Conservation (phyloP, 2,113 vertebrate genomes). For the Xiphophorus hellerii region DNA sequence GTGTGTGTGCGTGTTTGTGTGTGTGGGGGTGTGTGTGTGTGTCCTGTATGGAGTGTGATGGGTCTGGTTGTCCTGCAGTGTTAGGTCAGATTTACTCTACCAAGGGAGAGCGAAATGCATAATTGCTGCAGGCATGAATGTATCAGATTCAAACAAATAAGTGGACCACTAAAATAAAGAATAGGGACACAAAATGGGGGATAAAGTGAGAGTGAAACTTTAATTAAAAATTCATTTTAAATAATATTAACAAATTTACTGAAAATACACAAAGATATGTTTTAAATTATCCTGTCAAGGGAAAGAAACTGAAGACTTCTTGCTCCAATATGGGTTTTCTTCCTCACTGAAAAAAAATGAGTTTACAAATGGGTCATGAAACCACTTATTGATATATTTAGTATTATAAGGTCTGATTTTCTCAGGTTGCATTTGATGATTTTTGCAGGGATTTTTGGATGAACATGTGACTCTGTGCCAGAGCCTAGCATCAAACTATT, state of each 20-base stretch:
- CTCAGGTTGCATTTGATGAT: not conserved
- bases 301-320: not conserved
- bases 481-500: constrained; percentile 15
- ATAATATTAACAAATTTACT: not conserved
- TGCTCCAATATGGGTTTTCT: too few relatives aligned
- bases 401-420: not conserved
- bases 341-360: too few relatives aligned
- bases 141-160: not conserved
- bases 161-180: not conserved
- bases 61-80: not conserved
- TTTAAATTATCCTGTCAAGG: not conserved
- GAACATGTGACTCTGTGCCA: not conserved
- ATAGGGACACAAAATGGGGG: not conserved
- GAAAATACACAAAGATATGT: not conserved
- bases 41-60: not conserved
- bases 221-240: not conserved
- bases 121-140: not conserved
- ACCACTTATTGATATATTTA: not conserved
- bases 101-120: not conserved
- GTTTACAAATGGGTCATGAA: too few relatives aligned
- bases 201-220: not conserved
- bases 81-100: not conserved
- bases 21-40: not conserved
- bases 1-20: too few relatives aligned
- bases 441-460: not conserved